These are phyloP conservation scores for Xiphophorus couchianus DNA, from an alignment of 2,113 vertebrate genomes.

Conservation along the genomic window DNA sequence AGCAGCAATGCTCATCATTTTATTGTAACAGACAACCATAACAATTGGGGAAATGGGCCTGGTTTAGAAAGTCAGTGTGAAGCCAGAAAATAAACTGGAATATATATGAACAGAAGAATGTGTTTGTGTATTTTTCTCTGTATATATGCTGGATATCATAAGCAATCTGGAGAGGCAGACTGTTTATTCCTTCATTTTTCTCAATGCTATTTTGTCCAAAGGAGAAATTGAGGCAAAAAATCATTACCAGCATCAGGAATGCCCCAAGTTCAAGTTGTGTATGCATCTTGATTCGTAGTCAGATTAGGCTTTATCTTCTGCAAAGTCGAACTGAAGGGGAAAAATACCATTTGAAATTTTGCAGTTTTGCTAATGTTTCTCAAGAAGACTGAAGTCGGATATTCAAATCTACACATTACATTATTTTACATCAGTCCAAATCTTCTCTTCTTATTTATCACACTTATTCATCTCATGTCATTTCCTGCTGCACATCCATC, in stretches of 20 bases:
- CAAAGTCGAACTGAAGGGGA: constrained; percentile 3
- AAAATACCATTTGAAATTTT: neutral
- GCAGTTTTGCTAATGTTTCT: constrained; percentile 5
- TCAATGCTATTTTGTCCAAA: constrained; percentile 16
- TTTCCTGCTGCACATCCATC: neutral
- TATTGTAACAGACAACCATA: constrained; percentile 66
- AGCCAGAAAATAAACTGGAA: constrained; percentile 44
- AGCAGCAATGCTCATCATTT: constrained; percentile 58
- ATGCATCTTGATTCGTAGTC: neutral
- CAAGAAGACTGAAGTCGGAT: neutral
- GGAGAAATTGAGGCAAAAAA: constrained; percentile 12
- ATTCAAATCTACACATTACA: neutral
- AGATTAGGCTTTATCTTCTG: neutral
- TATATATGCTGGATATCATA: constrained; percentile 40
- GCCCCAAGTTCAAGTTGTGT: neutral
- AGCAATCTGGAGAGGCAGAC: constrained; percentile 48
- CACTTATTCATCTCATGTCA: constrained; percentile 10
- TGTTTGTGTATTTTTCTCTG: constrained; percentile 43
- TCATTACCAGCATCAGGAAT: constrained; percentile 2
- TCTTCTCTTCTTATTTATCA: neutral
- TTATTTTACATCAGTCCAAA: constrained; percentile 4
- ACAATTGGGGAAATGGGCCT: constrained; percentile 61
- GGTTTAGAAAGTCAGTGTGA: constrained; percentile 60
- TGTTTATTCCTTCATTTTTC: constrained; percentile 29
- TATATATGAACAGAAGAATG: constrained; percentile 18